Evolutionary conservation across 2,888 invertebrate genomes (phyloP), one percentile per base, ranked within the genome.

Genomic region (Drosophila yooni): DNA sequence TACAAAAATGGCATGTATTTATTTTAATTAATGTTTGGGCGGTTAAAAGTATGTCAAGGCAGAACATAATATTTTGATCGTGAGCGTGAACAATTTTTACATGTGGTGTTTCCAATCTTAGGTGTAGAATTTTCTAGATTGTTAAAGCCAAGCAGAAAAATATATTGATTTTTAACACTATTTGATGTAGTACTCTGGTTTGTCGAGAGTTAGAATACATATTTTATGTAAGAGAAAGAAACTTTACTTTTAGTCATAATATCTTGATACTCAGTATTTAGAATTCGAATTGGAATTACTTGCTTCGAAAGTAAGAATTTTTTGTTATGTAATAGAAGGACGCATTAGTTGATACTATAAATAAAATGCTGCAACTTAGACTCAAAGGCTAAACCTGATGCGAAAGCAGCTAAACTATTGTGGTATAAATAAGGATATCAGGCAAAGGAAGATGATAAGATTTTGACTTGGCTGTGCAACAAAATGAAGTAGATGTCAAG

Each of bases 341-440:
- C 25, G 7, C 0, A 38, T 18, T 7, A 38, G 7, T 38, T 38
- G 3, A 38, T 38, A 38, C 43, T 38, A 18, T 18, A 38, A 4
- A 18, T 13, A 21, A 15, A 2, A 1, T 5, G 7, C 1, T 25
- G 25, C 21, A 46, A 4, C 4, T 25, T 1, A 27, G 18, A 11
- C 29, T 2, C 0, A 13, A 25, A 46, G 34, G n/a, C 0, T 8
- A 3, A 48, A 18, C 25, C 25, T 13, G 27, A 15, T n/a, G 10
- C n/a, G 8, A 21, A 11, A 18, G 36, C 10, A 15, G n/a, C 36
- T 34, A 43, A 62, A 36, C 34, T 52, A 10, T 1, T 34, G n/a
- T 31, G 10, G 18, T 25, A 31, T 38, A 25, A 63, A 53, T 53
- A 33, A 46, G n/a, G 46, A 67, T 38, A 67, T 67, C 34, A 38